A percentile compares a stretch with the other conserved stretches of the same genome.
Conservation (phyloP, 2,797 vertebrate species). For the Steatocranus sp. region DNA sequence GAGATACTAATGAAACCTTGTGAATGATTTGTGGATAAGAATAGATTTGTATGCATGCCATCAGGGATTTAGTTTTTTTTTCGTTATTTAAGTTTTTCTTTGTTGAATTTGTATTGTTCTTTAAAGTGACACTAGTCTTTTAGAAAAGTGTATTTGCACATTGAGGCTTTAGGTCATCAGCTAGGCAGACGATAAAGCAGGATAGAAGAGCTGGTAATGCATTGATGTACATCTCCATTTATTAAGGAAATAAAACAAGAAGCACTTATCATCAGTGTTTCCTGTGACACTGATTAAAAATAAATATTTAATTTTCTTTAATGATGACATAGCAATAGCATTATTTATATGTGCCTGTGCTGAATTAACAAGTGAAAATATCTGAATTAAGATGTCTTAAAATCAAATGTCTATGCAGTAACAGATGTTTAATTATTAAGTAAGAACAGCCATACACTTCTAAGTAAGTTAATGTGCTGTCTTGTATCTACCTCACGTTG, state of each 20-base stretch:
- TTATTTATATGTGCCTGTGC: background rate
- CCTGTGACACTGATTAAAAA: background rate
- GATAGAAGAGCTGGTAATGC: background rate
- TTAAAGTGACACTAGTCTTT: background rate
- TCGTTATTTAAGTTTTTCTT: background rate
- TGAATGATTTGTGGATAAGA: background rate
- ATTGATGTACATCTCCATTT: background rate
- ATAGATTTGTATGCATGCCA: background rate
- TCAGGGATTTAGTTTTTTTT: background rate
- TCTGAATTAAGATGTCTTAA: background rate
- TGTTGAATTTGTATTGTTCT: background rate
- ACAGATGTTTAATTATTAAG: background rate
- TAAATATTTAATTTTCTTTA: background rate
- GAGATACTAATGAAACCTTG: background rate
- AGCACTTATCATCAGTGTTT: background rate
- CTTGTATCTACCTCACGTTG: background rate
- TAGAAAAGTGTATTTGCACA: background rate
- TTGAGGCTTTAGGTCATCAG: background rate
- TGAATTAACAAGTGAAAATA: background rate
- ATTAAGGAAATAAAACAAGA: rapidly evolving
- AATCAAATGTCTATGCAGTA: background rate
- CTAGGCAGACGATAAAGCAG: background rate
- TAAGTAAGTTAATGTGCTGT: background rate
- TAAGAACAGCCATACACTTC: background rate
- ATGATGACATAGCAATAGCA: background rate